Percentiles rank a stretch among this genome's conserved stretches.
Conservation (phyloP, 2,113 vertebrate genomes). For the Danionella cerebrum region DNA sequence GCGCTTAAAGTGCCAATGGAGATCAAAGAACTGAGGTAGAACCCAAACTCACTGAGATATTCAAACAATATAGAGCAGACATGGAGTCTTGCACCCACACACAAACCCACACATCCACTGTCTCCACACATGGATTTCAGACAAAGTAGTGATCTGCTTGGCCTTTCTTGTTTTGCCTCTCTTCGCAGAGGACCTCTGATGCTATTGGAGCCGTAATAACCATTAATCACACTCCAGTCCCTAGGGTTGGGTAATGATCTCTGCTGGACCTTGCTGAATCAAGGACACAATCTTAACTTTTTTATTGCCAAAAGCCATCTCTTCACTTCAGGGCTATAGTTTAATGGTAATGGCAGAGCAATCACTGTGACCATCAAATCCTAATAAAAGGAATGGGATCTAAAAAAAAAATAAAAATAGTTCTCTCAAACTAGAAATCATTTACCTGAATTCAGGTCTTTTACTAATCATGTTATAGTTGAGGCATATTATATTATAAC, state of each 20-base stretch:
- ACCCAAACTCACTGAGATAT: background rate
- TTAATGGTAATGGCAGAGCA: background rate
- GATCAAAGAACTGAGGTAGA: slow-evolving; percentile 8
- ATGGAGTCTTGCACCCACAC: background rate
- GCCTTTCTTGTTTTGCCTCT: slow-evolving; percentile 1
- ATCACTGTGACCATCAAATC: background rate
- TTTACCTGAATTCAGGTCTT: too few species aligned
- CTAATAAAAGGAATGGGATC: background rate
- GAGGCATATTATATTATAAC: too few species aligned
- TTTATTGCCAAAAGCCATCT: background rate
- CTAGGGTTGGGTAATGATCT: slow-evolving; percentile 31
- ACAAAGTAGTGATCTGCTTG: slow-evolving; percentile 9
- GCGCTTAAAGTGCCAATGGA: slow-evolving; percentile 13
- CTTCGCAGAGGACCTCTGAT: slow-evolving; percentile 26
- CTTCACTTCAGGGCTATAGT: background rate
- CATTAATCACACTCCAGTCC: slow-evolving; percentile 33
- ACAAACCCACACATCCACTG: background rate
- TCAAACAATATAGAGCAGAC: background rate
- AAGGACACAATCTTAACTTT: slow-evolving; percentile 22
- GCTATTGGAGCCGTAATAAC: slow-evolving; percentile 16
- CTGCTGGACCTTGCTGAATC: slow-evolving; percentile 16
- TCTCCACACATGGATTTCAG: background rate
- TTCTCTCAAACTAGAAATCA: too few species aligned
- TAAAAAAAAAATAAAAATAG: too few species aligned
- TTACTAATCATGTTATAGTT: too few species aligned